Conservation (phyloP, 2,888 invertebrate species). For the Hemicrepidius hirtus region DNA sequence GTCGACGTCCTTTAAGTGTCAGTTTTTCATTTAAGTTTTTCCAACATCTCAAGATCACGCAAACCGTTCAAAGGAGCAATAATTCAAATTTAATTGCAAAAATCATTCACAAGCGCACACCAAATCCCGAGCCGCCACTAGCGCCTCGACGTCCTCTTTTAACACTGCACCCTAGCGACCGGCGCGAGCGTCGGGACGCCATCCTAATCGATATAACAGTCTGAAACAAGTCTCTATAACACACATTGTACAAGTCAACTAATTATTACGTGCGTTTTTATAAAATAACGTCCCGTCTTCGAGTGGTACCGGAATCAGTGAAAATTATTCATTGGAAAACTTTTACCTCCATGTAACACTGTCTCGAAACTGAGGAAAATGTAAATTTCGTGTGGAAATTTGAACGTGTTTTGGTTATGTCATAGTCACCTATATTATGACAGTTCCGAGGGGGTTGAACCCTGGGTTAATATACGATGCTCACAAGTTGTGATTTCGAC, state of each 20-base stretch:
- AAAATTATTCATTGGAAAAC: conserved; percentile 1
- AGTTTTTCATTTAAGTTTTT: conserved; percentile 6
- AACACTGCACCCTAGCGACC: conserved; percentile 65
- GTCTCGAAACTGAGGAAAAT: background rate
- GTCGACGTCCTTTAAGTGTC: background rate
- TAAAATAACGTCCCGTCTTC: conserved; percentile 36
- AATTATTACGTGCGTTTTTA: conserved; percentile 48
- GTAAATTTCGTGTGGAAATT: conserved; percentile 43
- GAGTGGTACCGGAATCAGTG: conserved; percentile 9
- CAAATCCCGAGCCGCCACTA: conserved; percentile 55
- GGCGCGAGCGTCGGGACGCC: conserved; percentile 64
- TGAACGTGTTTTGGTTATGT: conserved; percentile 55
- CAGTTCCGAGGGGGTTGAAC: conserved; percentile 56
- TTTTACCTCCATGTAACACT: background rate
- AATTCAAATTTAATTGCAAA: conserved; percentile 33
- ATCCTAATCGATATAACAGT: conserved; percentile 68
- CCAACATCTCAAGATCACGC: background rate
- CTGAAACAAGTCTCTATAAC: conserved; percentile 67
- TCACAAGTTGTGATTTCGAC: conserved; percentile 40
- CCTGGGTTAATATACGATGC: conserved; percentile 51
- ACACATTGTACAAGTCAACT: conserved; percentile 55
- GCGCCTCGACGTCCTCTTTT: conserved; percentile 60
- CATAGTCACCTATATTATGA: conserved; percentile 57
- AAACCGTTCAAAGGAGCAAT: conserved; percentile 14
- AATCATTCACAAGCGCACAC: conserved; percentile 39